Conservation (phyloP, 2,888 invertebrate species). For the Priocnemis perturbator region DNA sequence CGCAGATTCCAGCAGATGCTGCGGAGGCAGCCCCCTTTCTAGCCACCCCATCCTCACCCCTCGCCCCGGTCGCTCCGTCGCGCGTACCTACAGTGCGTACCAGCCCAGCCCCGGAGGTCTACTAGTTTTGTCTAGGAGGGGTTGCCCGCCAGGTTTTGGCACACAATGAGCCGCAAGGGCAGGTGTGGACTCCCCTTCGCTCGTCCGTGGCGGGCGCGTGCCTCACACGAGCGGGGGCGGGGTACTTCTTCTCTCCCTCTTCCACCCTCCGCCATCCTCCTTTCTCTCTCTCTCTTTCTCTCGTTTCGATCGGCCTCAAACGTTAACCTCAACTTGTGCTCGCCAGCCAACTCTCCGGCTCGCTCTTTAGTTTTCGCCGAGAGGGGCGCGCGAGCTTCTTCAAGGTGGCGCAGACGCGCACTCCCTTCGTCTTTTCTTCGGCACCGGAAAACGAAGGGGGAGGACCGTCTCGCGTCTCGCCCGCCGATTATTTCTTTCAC, state of each 20-base stretch:
- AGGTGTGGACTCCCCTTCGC: constrained; percentile 68
- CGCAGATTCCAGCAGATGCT: constrained; percentile 73
- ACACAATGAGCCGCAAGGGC: constrained; percentile 70
- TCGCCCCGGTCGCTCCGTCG: constrained; percentile 1
- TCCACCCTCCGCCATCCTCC: neutral
- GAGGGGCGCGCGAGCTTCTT: constrained; percentile 39
- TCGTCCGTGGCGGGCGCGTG: constrained; percentile 69
- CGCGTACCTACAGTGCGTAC: constrained; percentile 10
- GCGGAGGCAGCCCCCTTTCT: no score
- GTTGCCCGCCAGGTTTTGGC: constrained; percentile 50
- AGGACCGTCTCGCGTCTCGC: constrained; percentile 46
- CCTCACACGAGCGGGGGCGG: constrained; percentile 75
- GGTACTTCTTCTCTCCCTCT: constrained; percentile 24
- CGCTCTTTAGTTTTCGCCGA: constrained; percentile 44
- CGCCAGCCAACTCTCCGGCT: neutral
- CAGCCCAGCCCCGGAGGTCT: constrained; percentile 41
- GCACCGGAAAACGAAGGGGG: constrained; percentile 50
- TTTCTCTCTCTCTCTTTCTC: neutral
- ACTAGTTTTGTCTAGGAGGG: constrained; percentile 68
- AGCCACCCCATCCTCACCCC: no score
- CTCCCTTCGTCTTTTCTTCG: constrained; percentile 23
- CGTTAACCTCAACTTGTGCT: neutral
- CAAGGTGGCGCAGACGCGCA: constrained; percentile 23
- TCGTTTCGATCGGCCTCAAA: constrained; percentile 8
- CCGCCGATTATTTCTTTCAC: constrained; percentile 43